These are phyloP conservation scores for Elachura formosa DNA, from an alignment of 2,113 vertebrate genomes.

Conservation along the genomic window DNA sequence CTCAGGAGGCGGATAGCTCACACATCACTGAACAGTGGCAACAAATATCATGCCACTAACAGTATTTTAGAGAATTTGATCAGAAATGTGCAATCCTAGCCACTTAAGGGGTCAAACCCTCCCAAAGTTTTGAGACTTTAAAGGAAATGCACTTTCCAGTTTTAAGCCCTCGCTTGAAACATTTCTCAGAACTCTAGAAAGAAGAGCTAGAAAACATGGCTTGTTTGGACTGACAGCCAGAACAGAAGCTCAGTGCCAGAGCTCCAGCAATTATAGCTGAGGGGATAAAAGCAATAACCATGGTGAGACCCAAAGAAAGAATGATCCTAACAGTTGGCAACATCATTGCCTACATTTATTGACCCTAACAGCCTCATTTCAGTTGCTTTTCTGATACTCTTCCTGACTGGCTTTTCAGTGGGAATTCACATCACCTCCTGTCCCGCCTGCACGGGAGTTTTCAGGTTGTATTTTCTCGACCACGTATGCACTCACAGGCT, in stretches of 20 bases:
- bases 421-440: neutral
- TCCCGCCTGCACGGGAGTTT: neutral
- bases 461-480: neutral
- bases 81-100: neutral
- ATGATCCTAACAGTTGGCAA: neutral
- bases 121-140: neutral
- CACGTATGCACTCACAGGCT: neutral
- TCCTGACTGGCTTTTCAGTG: neutral
- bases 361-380: neutral
- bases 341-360: neutral
- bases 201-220: neutral
- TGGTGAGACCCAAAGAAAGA: neutral
- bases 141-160: constrained; percentile 2
- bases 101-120: neutral
- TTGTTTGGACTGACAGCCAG: constrained; percentile 30
- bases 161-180: neutral
- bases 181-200: neutral
- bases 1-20: neutral
- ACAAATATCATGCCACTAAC: neutral
- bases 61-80: neutral
- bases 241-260: neutral
- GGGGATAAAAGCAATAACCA: neutral
- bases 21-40: neutral
- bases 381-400: neutral
- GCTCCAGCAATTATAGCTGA: neutral